phyloP scores from a whole-genome alignment of 35 echinoderm and acorn worm genomes.

The Acanthaster planci region DNA sequence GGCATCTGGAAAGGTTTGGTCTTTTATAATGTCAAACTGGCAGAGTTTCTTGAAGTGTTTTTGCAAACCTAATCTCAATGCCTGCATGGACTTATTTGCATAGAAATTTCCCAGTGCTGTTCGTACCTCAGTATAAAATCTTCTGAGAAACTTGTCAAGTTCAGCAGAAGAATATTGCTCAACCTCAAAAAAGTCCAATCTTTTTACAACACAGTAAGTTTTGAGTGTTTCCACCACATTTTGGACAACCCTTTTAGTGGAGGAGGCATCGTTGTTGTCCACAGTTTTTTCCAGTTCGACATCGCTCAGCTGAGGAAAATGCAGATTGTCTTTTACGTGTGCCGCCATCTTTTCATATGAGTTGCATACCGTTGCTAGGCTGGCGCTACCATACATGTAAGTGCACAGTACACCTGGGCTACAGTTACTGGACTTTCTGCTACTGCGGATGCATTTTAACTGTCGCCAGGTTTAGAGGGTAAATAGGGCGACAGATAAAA shows the following conservation, averaged over 20 bases:
- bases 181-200: neutral
- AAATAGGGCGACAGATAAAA: too few species aligned
- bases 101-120: constrained; percentile 33
- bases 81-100: constrained; percentile 13
- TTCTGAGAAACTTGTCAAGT: neutral
- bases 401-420: too few species aligned
- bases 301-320: neutral
- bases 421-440: too few species aligned
- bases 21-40: constrained; percentile 27
- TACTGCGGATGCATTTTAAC: too few species aligned
- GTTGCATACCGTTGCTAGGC: too few species aligned
- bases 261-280: constrained; percentile 10
- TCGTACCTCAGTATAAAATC: constrained; percentile 34
- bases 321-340: neutral
- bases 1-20: neutral
- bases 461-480: too few species aligned
- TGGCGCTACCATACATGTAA: too few species aligned
- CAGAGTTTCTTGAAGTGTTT: constrained; percentile 29
- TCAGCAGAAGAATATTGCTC: neutral
- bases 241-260: neutral
- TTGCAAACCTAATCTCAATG: constrained; percentile 31
- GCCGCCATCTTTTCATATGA: neutral
- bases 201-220: constrained; percentile 1
- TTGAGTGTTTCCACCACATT: neutral
- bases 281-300: neutral